Percentiles rank a stretch among this genome's conserved stretches.
These are phyloP conservation scores for Plebejus anna DNA, from an alignment of 2,888 invertebrate genomes.

Conservation along the genomic window DNA sequence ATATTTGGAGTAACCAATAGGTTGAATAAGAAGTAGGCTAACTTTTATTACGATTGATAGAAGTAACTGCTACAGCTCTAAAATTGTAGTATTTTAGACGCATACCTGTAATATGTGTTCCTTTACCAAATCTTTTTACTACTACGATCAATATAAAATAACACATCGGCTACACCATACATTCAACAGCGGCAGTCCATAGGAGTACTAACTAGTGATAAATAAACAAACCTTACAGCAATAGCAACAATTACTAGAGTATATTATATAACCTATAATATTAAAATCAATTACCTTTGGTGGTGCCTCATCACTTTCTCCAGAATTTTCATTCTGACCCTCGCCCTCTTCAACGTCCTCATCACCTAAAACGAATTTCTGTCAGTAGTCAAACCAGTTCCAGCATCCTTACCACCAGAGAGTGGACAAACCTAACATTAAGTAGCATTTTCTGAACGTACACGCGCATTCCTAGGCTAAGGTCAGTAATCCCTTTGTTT, in stretches of 20 bases:
- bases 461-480: conserved; percentile 71
- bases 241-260: background rate
- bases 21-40: background rate
- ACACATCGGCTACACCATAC: background rate
- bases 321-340: conserved; percentile 84
- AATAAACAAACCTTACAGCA: background rate
- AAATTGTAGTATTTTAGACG: too few species aligned
- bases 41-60: background rate
- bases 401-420: conserved; percentile 50
- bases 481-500: conserved; percentile 87
- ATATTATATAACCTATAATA: background rate
- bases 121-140: too few species aligned
- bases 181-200: background rate
- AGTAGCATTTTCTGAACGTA: conserved; percentile 49
- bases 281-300: conserved; percentile 66
- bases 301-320: conserved; percentile 86
- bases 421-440: conserved; percentile 49
- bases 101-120: too few species aligned
- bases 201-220: background rate
- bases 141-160: too few species aligned
- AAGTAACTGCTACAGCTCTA: too few species aligned
- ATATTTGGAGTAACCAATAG: background rate
- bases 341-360: conserved; percentile 86
- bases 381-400: conserved; percentile 68
- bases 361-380: conserved; percentile 74